phyloP scores from a whole-genome alignment of 2,888 invertebrate species.

The Torymus auratus region DNA sequence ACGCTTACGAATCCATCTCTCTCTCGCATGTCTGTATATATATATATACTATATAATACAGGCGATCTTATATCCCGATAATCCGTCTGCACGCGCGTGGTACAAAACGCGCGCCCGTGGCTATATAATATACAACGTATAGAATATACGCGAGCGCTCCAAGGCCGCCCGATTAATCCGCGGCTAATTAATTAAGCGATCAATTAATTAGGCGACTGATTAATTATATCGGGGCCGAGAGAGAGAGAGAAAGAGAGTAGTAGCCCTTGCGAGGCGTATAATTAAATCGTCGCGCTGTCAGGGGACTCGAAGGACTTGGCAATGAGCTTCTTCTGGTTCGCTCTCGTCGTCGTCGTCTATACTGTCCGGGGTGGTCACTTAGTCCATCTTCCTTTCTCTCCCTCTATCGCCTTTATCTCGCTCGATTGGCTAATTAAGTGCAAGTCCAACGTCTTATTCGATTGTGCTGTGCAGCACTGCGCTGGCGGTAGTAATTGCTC shows the following conservation, averaged over 20 bases:
- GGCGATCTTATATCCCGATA: neutral
- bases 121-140: no score
- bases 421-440: slow-evolving; percentile 58
- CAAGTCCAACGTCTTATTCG: slow-evolving; percentile 53
- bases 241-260: neutral
- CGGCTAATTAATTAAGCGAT: slow-evolving; percentile 57
- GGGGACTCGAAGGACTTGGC: slow-evolving; percentile 34
- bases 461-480: slow-evolving; percentile 15
- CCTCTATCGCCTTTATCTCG: slow-evolving; percentile 30
- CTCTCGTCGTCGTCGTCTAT: neutral
- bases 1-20: neutral
- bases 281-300: slow-evolving; percentile 51
- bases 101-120: neutral
- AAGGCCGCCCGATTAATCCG: slow-evolving; percentile 34
- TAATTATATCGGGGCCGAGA: slow-evolving; percentile 42
- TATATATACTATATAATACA: no score
- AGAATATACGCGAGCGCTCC: no score
- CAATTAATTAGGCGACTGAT: slow-evolving; percentile 54
- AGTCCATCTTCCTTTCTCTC: neutral
- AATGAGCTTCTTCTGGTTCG: slow-evolving; percentile 22
- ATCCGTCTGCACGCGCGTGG: slow-evolving; percentile 9
- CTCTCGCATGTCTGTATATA: no score
- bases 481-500: slow-evolving; percentile 28
- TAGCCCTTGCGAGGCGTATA: slow-evolving; percentile 27
- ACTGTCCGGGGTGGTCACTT: neutral